phyloP scores from a whole-genome alignment of 2,113 vertebrate species.

The Cyphomyrus discorhynchus region DNA sequence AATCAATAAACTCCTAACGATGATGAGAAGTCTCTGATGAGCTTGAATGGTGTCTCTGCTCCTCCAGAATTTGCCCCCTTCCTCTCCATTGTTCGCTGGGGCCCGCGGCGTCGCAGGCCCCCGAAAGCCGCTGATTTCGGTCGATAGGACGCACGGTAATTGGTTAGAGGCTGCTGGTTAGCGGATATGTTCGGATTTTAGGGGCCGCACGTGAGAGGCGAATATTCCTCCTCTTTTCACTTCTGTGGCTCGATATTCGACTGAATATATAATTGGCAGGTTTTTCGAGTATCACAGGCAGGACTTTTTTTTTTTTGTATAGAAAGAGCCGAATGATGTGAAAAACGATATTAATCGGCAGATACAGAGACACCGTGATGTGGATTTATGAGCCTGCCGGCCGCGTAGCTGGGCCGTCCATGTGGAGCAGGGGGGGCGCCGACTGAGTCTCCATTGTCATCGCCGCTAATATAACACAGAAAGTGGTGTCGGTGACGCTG shows the following conservation, averaged over 20 bases:
- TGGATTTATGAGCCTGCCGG: background rate
- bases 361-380: background rate
- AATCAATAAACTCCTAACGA: slow-evolving; percentile 46
- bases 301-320: background rate
- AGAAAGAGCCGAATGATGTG: background rate
- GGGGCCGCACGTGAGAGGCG: slow-evolving; percentile 20
- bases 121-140: slow-evolving; percentile 16
- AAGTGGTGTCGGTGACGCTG: slow-evolving; percentile 19
- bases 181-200: slow-evolving; percentile 33
- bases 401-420: background rate
- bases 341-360: background rate
- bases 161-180: slow-evolving; percentile 38
- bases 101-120: background rate
- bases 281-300: background rate
- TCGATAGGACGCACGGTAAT: slow-evolving; percentile 39
- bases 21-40: slow-evolving; percentile 44
- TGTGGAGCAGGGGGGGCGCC: slow-evolving; percentile 14
- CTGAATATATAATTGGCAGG: background rate
- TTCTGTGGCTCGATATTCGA: background rate
- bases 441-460: slow-evolving; percentile 17
- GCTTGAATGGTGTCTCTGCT: slow-evolving; percentile 33
- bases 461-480: slow-evolving; percentile 21
- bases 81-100: slow-evolving; percentile 35
- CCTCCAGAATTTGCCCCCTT: slow-evolving; percentile 31
- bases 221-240: slow-evolving; percentile 17